Evolutionary conservation across 2,888 invertebrate species (phyloP), one percentile per base, ranked within the genome.

Genomic region (Ferdinandea cuprea): DNA sequence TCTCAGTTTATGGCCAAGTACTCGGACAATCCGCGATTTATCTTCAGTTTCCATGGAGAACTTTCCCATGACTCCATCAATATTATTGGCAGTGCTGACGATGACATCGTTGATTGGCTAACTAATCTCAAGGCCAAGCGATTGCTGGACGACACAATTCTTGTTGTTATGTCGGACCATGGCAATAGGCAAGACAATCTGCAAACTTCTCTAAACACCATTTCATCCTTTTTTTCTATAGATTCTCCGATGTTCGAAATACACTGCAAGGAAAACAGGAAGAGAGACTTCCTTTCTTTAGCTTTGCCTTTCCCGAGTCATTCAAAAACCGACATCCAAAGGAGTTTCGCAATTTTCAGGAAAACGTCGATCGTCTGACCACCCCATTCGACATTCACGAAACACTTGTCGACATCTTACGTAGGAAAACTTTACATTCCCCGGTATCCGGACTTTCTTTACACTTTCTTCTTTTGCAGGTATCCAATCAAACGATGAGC

Each of bases 151-250:
- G 94, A 96, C 86, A 96, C 98, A 0, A 88, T 98, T 85, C 90
- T 99, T 0, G 94, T 98, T 66, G 88, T 98, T 2, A 97, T 98
- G 97, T 95, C 97, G 3, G 98, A 99, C 91, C 98, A 99, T 89
- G 98, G 98, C 0, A 95, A 95, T 84, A 94, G 96, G 94, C 95
- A 87, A 86, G 46, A 52, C 8, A 15, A 3, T 11, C 28, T 1
- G n/a, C 8, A 32, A 9, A 3, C 9, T 0, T 11, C 17, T 21
- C 3, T n/a, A n/a, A n/a, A n/a, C n/a, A n/a, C n/a, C n/a, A n/a
- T n/a, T n/a, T 11, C 13, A 46, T 17, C 1, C 1, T n/a, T 17
- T 46, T 3, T 37, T 86, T 80, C 85, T 87, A 19, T 87, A 95
- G 98, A 88, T 98, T 96, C 90, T 94, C 96, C 0, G 92, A 94